Evolutionary conservation across 2,113 vertebrate genomes (phyloP).

Genomic region (Empidonax alnorum): DNA sequence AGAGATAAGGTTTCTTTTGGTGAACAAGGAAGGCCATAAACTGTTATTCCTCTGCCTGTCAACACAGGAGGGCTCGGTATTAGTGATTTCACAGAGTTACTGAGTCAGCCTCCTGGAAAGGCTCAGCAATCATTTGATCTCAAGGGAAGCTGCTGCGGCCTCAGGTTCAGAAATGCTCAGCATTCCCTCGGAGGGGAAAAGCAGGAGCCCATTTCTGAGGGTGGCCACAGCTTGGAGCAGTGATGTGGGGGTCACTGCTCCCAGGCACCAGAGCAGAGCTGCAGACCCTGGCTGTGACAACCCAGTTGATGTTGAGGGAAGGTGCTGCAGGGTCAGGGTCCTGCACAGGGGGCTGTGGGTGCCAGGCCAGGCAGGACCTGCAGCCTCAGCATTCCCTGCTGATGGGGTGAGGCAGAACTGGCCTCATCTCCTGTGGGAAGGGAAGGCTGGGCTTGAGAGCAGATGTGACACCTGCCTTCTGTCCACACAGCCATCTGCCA

Average conservation of each 20-base stretch:
- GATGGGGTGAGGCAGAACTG: neutral
- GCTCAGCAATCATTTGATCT: conserved; percentile 34
- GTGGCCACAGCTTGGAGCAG: neutral
- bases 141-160: neutral
- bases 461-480: neutral
- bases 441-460: neutral
- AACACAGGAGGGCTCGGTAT: neutral
- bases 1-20: conserved; percentile 61
- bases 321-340: neutral
- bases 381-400: neutral
- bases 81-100: neutral
- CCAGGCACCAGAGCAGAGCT: neutral
- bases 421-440: neutral
- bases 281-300: neutral
- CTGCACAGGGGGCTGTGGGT: neutral
- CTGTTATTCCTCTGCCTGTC: conserved; percentile 4
- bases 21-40: conserved; percentile 58
- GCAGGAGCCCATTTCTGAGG: neutral
- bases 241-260: neutral
- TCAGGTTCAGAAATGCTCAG: neutral
- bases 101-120: conserved; percentile 31
- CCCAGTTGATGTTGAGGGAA: too few species aligned
- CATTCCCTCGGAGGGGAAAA: neutral
- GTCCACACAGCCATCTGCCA: neutral
- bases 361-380: too few species aligned